Evolutionary conservation across 2,797 vertebrate genomes (phyloP), one percentile per base, ranked within the genome.

Genomic region (Sciurus carolinensis): DNA sequence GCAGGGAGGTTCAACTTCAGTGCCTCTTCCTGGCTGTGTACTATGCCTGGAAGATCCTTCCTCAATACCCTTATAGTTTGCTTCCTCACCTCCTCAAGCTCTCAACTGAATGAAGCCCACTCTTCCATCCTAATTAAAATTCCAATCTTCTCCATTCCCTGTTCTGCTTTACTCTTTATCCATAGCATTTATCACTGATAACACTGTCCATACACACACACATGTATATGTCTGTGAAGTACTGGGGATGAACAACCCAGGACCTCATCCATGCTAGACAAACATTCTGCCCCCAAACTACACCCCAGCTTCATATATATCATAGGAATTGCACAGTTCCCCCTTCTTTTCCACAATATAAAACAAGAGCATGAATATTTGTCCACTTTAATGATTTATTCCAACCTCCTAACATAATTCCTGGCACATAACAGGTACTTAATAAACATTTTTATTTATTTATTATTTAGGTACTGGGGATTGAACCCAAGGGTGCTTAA

Each of bases 361-460:
- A 57, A 20, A 57, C 18, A 22, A 57, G 54, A 57, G 7, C 54
- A 22, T 57, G 18, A 22, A 22, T 57, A 57, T 81, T 44, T 89
- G 12, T 84, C 33, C 52, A 50, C 26, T 80, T 50, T 84, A 87
- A 54, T 84, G 57, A 73, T 89, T 94, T 85, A 75, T 75, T 24
- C 30, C 75, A 13, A 80, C 36, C 17, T 36, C 71, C 87, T 36
- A 81, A 91, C 64, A 82, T 42, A 76, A 50, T 33, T 30, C 50
- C 47, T 62, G 67, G 54, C 39, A 80, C 42, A 59, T 80, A 52
- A 67, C 54, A 84, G 47, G 52, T 54, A 5, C 52, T 54, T 54
- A 54, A 54, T 6, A 54, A 54, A 54, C 52, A 52, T 52, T 17
- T 52, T 52, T 52, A 52, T 64, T 30, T 30, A 28, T 66, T 64